Evolutionary conservation across 2,797 vertebrate genomes (phyloP), one percentile per base, ranked within the genome.

Genomic region (Tragopan temminckii): DNA sequence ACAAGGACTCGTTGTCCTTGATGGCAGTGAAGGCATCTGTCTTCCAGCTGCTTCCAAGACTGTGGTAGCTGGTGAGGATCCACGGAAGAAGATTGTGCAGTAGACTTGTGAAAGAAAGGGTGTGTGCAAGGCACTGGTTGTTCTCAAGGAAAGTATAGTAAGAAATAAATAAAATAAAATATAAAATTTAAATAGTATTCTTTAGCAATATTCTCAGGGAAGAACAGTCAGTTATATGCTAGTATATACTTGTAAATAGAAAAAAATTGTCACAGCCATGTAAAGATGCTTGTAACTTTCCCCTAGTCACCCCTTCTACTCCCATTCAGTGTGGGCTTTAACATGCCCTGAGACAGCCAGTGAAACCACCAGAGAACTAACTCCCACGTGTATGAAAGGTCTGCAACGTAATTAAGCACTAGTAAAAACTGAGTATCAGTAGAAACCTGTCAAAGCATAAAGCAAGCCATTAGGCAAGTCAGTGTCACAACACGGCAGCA

Each of bases 351-450:
- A 80, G 15, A 18, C 35, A 66, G 16, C 1, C 15, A 63, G 33
- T 69, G 53, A 76, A 81, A 64, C 18, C 5, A 8, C 8, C 27
- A 79, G 16, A 4, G 9, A 2, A 4, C 38, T 63, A 29, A 36
- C 16, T 23, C 4, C 15, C 11, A 76, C 69, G 25, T 7, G 27
- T 4, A 16, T 1, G 1, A 46, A 9, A 61, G 2, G 17, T 29
- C 61, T 69, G 3, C 40, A 35, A 61, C 27, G 7, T 3, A 46
- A 25, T 50, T 64, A 76, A 80, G 19, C 36, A 16, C 6, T 23
- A 55, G 15, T 29, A 35, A 93, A 85, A 81, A 64, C 9, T 5
- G 79, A 67, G 4, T 53, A 53, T 7, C 15, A 69, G 16, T 48
- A 11, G 20, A 72, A 88, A 21, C 1, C 46, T 43, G 4, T 43